These are phyloP conservation scores for Zalophus californianus DNA, from an alignment of 2,797 vertebrate species.

Conservation along the genomic window DNA sequence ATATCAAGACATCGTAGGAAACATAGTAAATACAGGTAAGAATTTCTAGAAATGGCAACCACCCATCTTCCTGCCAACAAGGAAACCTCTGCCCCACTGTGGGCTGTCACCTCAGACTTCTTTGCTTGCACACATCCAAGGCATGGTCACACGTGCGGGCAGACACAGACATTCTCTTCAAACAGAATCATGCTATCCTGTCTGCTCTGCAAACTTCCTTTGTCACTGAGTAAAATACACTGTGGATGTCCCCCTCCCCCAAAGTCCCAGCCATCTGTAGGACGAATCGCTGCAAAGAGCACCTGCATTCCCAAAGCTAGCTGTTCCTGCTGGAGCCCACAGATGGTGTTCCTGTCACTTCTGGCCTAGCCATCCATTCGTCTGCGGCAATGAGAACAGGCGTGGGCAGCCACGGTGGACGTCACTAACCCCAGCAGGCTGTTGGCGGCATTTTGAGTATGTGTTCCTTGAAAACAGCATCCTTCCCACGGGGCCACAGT, in stretches of 20 bases:
- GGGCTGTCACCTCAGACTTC: not conserved
- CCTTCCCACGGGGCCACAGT: not conserved
- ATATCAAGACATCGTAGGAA: not conserved
- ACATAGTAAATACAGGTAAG: not conserved
- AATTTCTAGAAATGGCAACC: not conserved
- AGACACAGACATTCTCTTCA: fast-evolving
- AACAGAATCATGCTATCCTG: not conserved
- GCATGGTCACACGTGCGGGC: fast-evolving
- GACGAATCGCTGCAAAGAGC: not conserved
- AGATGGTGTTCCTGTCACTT: not conserved
- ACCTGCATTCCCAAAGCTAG: not conserved
- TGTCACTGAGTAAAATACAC: not conserved
- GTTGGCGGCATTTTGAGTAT: fast-evolving
- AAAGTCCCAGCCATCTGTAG: not conserved
- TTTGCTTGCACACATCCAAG: not conserved
- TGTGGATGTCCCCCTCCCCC: not conserved
- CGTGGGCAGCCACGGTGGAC: not conserved
- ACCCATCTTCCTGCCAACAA: fast-evolving
- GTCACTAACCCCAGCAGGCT: not conserved
- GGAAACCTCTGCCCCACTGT: not conserved
- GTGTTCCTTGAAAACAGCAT: not conserved
- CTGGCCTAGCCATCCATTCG: not conserved
- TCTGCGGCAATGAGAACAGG: not conserved
- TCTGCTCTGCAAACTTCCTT: not conserved
- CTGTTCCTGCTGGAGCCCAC: not conserved